Evolutionary conservation across 1,140 invertebrate genomes (phyloP), one percentile per base, ranked within the genome.

Genomic region (Dryas iulia): DNA sequence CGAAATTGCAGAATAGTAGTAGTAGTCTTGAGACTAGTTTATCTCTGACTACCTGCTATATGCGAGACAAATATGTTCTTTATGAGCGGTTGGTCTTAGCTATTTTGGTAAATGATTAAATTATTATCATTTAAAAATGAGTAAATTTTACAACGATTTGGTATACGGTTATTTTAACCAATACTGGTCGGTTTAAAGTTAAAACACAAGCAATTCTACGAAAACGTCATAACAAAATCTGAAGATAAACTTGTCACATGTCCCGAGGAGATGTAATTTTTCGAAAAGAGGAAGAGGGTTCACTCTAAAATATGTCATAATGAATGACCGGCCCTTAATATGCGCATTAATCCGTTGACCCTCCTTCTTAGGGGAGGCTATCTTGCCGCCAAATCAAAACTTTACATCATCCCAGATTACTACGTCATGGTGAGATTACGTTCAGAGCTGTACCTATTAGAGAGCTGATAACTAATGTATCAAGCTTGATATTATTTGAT

Each of bases 251-350:
- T 53, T 59, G 60, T 62, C 60, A 72, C 59, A 54, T 33, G 18
- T 21, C 21, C 24, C 7, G 23, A 66, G 33, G 35, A 21, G n/a
- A 39, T 35, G 33, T 8, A 62, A 62, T 54, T 76, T 71, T 73
- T 76, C 66, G 25, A 33, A 53, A 58, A 63, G 63, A 63, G 66
- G 47, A 53, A 66, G 69, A 62, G 71, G 73, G 53, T 25, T 71
- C 71, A 73, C 61, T 71, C 59, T 69, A 74, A 78, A 72, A 69
- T 33, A 63, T 77, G 77, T 79, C 72, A 79, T 79, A 79, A 79
- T 79, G 77, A 73, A 77, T 79, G 73, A 73, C 68, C 71, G 62
- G 74, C 66, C 69, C 75, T 73, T 77, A 77, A 74, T 71, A 77
- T 70, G 62, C 74, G 68, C 77, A 71, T 73, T 77, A 79, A 77